Evolutionary conservation across 2,797 vertebrate species (phyloP).

Genomic region (Etheostoma nigrum): DNA sequence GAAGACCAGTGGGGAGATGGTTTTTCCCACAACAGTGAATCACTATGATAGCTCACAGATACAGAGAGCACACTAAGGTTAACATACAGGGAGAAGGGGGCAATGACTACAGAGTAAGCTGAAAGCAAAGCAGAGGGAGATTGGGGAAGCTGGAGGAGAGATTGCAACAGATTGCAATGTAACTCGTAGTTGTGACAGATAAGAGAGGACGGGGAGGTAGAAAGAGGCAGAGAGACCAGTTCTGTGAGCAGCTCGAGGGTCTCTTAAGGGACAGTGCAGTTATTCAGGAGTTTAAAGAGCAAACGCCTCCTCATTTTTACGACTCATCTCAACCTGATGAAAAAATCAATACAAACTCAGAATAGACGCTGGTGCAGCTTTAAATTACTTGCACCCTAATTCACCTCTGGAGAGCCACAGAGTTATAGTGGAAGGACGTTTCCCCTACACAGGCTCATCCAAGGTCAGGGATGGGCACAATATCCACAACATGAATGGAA

Average conservation of each 20-base stretch:
- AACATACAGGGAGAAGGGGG: constrained; percentile 36
- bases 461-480: constrained; percentile 57
- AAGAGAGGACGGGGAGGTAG: background rate
- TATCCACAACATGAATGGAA: constrained; percentile 24
- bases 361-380: constrained; percentile 38
- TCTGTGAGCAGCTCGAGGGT: constrained; percentile 10
- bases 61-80: constrained; percentile 40
- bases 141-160: constrained; percentile 36
- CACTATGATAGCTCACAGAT: constrained; percentile 40
- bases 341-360: constrained; percentile 61
- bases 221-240: constrained; percentile 17
- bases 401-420: constrained; percentile 41
- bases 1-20: constrained; percentile 37
- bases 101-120: constrained; percentile 42
- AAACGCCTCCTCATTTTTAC: constrained; percentile 51
- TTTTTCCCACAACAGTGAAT: constrained; percentile 57
- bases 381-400: constrained; percentile 58
- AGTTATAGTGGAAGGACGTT: constrained; percentile 16
- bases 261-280: constrained; percentile 31
- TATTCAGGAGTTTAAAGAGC: constrained; percentile 58
- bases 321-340: constrained; percentile 58
- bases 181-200: constrained; percentile 49
- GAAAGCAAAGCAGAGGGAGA: constrained; percentile 28
- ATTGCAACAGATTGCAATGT: constrained; percentile 58
- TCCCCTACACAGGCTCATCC: constrained; percentile 23